A percentile compares a stretch with the other conserved stretches of the same genome.
These are phyloP conservation scores for Pachyuromys duprasi DNA, from an alignment of 2,797 vertebrate genomes.

Conservation along the genomic window DNA sequence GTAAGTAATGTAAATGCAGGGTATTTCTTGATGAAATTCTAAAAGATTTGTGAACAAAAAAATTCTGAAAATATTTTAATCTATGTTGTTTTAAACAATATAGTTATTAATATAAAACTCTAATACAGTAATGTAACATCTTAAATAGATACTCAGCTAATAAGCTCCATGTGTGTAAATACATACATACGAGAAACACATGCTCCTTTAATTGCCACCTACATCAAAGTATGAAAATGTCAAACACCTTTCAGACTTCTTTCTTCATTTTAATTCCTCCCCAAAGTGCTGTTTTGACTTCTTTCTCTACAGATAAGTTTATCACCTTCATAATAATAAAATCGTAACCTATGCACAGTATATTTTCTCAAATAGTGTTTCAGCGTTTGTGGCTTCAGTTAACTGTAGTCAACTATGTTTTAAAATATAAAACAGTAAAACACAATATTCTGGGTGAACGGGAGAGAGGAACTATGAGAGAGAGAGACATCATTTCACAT, in stretches of 20 bases:
- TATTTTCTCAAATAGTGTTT: neutral
- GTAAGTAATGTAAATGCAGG: neutral
- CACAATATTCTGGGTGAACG: neutral
- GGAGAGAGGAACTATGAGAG: neutral
- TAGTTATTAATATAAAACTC: neutral
- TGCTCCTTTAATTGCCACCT: neutral
- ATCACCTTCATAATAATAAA: neutral
- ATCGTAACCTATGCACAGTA: neutral
- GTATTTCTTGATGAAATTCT: neutral
- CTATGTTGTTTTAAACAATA: neutral
- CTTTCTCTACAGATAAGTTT: neutral
- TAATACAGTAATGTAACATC: neutral
- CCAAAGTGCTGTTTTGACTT: neutral
- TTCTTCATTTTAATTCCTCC: neutral
- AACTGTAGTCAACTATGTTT: neutral
- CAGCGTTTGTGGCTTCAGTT: neutral
- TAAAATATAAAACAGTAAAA: neutral
- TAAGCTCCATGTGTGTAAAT: neutral
- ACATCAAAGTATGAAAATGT: neutral
- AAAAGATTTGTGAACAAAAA: neutral
- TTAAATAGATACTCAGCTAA: neutral
- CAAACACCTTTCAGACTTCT: neutral
- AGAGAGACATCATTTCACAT: neutral
- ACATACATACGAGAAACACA: neutral
- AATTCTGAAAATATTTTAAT: neutral